Conservation (phyloP, 2,113 vertebrate genomes). For the Stomatorhinus ivindoensis region DNA sequence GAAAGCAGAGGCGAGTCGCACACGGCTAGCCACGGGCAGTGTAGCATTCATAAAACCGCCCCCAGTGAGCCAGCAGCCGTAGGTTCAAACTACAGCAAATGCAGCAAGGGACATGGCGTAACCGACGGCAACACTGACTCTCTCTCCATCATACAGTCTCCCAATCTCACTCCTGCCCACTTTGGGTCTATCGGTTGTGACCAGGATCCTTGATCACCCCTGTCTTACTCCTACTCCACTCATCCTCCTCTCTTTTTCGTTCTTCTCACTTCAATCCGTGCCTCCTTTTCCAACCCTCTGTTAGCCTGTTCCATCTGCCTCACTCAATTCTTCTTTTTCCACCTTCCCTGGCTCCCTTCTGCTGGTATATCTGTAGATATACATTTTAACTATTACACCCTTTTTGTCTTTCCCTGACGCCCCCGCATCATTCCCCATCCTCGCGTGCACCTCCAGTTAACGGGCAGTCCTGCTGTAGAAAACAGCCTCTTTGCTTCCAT, state of each 20-base stretch:
- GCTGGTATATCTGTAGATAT: constrained; percentile 16
- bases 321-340: constrained; percentile 17
- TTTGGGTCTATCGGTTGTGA: not conserved
- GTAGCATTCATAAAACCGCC: not conserved
- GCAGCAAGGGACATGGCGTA: not conserved
- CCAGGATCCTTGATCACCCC: not conserved
- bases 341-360: constrained; percentile 8
- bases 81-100: not conserved
- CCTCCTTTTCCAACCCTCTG: constrained; percentile 18
- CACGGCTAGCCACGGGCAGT: not conserved
- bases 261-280: not conserved
- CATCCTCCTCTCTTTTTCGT: constrained; percentile 2
- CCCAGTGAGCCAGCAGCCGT: not conserved
- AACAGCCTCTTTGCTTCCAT: not conserved
- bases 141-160: not conserved
- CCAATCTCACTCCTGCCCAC: not conserved
- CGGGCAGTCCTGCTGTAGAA: not conserved
- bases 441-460: not conserved
- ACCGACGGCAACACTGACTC: not conserved
- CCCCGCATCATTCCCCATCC: not conserved
- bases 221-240: not conserved
- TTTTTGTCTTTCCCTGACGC: not conserved
- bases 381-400: constrained; percentile 1
- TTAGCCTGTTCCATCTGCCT: not conserved
- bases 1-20: not conserved